These are phyloP conservation scores for Pomacea maculata DNA, from an alignment of 1,140 invertebrate genomes.

Conservation along the genomic window DNA sequence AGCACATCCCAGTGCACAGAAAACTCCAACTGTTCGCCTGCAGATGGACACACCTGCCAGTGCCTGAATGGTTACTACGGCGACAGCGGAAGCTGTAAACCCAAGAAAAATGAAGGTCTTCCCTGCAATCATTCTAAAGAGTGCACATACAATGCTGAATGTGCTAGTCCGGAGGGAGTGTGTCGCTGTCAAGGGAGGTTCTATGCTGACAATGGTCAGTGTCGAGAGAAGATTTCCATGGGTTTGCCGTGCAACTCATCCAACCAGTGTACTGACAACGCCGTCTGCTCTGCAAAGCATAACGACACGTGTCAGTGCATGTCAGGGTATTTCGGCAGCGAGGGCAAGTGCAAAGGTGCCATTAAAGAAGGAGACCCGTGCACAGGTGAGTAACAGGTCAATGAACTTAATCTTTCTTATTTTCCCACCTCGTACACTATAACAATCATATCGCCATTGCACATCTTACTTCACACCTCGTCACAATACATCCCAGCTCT, in stretches of 20 bases:
- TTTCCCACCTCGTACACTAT: too few species aligned
- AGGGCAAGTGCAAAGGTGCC: constrained; percentile 4
- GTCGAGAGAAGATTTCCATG: neutral
- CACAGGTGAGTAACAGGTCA: neutral
- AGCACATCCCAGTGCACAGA: constrained; percentile 22
- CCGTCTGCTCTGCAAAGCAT: constrained; percentile 10
- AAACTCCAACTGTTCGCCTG: constrained; percentile 10
- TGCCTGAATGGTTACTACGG: constrained; percentile 28
- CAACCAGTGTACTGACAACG: constrained; percentile 21
- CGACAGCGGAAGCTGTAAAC: constrained; percentile 15
- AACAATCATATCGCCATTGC: too few species aligned
- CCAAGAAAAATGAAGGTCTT: constrained; percentile 11
- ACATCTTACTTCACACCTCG: too few species aligned
- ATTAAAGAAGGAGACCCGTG: neutral
- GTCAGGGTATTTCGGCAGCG: neutral
- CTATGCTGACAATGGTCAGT: constrained; percentile 19
- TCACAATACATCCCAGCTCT: too few species aligned
- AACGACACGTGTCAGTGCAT: constrained; percentile 22
- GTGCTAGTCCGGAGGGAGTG: neutral
- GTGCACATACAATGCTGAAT: constrained; percentile 23
- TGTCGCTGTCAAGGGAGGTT: constrained; percentile 11
- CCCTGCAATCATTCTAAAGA: constrained; percentile 10
- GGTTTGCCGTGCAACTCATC: constrained; percentile 5
- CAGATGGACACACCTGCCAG: constrained; percentile 13
- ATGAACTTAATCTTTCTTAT: too few species aligned